Base-by-base conservation (phyloP, 2,113 vertebrate species). In the Heloderma charlesbogerti region DNA sequence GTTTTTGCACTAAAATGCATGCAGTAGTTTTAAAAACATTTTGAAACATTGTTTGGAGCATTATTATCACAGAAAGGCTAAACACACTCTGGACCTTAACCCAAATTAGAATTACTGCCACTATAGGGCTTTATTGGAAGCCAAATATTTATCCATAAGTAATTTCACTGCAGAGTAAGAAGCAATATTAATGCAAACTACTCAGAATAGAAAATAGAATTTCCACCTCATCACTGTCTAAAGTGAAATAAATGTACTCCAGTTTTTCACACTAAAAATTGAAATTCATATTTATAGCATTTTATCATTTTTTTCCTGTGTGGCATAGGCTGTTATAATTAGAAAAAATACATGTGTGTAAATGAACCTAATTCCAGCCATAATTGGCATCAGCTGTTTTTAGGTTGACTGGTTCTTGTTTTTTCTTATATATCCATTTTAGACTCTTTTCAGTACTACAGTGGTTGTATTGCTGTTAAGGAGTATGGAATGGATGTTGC, bases 41-140 rank as follows among this genome's bases (percentile, higher is more conserved):
- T 79, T 13, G 72, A 43, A 18, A 27, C 10, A 29, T 89, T 88
- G 43, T 0, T 91, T 75, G 0, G 57, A 31, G 25, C 51, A 88
- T 92, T 82, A 72, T 93, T 85, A 51, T 91, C 60, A 82, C 83
- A 69, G 82, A 75, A 89, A 71, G 67, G 18, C 6, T 69, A 34
- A 67, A 45, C 40, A 25, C 88, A 51, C 18, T 81, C 74, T 84
- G 80, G 43, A 31, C 75, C 37, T 87, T 92, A 37, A 54, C 84
- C 91, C 37, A 10, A 27, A 71, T 18, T 87, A 86, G 77, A n/a
- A 91, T 87, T 92, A 74, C n/a, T 6, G 90, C 63, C 67, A 40
- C 48, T 51, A 13, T 40, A 48, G 57, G 51, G 83, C 72, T 89
- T 3, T 57, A 79, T 91, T 69, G 31, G 63, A 25, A 89, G 22